Conservation (phyloP, 2,888 invertebrate genomes). For the Bellardia pandia region DNA sequence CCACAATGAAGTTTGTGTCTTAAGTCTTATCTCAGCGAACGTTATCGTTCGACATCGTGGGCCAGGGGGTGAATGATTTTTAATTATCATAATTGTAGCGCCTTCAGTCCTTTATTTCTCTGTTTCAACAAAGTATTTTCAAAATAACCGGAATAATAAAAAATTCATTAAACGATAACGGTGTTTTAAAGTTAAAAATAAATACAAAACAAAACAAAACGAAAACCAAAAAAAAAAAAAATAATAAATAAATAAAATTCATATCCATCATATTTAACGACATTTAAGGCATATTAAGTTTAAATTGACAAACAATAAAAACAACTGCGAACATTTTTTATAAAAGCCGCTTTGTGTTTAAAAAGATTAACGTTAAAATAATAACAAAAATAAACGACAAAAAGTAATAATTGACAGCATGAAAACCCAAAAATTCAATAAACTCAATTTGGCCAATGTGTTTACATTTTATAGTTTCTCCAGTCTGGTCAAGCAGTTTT, state of each 20-base stretch:
- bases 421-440: constrained; percentile 59
- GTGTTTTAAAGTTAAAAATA: constrained; percentile 16
- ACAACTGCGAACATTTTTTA: constrained; percentile 10
- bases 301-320: constrained; percentile 16
- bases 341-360: constrained; percentile 28
- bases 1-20: too few species aligned
- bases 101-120: background rate
- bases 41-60: too few species aligned
- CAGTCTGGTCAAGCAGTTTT: background rate
- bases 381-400: constrained; percentile 7
- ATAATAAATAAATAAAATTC: constrained; percentile 27
- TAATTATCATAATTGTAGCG: background rate
- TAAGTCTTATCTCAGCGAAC: too few species aligned
- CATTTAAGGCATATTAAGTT: constrained; percentile 48
- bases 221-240: background rate
- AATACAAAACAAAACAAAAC: background rate
- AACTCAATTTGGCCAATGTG: constrained; percentile 42
- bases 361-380: constrained; percentile 28
- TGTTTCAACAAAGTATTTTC: background rate
- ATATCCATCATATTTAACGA: constrained; percentile 53
- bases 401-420: constrained; percentile 38
- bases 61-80: too few species aligned
- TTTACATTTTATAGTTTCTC: background rate
- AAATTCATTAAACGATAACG: constrained; percentile 20
- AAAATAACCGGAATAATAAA: constrained; percentile 21